A percentile compares a stretch with the other conserved stretches of the same genome.
Evolutionary conservation across 2,797 vertebrate species (phyloP).

Genomic region (Podargus strigoides): DNA sequence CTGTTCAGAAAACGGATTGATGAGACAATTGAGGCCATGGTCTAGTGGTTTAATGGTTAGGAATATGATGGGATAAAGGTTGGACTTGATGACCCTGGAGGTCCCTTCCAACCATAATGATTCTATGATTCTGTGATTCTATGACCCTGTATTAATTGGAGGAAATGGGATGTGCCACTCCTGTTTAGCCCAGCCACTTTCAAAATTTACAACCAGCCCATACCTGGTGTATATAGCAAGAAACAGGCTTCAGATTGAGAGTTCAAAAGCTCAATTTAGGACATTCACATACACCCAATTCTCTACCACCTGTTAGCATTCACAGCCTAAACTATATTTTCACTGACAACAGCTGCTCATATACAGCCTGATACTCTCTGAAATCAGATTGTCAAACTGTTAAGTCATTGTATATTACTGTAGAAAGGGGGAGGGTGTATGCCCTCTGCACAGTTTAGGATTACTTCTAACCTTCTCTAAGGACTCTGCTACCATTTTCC

Average conservation of each 20-base stretch:
- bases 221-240: not conserved
- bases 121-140: no score
- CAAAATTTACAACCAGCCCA: not conserved
- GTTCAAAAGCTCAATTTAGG: not conserved
- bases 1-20: no score
- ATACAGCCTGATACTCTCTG: not conserved
- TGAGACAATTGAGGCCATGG: no score
- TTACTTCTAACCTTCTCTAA: not conserved
- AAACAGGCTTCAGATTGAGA: not conserved
- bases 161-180: not conserved
- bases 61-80: no score
- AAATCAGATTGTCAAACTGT: not conserved
- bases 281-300: not conserved
- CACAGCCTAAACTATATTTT: not conserved
- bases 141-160: not conserved
- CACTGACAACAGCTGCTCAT: not conserved
- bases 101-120: no score
- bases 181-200: not conserved
- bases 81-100: no score
- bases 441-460: not conserved
- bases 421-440: not conserved
- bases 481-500: not conserved
- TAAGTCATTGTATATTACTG: not conserved
- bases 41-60: no score
- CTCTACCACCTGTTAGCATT: not conserved